Conservation (phyloP, 2,797 vertebrate species). For the Babyrousa celebensis region DNA sequence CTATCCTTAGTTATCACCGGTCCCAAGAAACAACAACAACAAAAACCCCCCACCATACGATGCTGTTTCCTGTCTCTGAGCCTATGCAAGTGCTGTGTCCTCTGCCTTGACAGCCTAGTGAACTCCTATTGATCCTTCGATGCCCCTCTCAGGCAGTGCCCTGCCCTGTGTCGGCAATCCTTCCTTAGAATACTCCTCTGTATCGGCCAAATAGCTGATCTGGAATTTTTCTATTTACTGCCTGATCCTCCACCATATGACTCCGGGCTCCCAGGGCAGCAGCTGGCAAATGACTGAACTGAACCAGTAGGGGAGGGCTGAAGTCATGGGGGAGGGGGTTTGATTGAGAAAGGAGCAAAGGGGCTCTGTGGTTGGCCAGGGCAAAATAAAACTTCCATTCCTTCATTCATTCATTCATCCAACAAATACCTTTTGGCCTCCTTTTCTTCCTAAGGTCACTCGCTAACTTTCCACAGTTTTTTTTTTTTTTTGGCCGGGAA, state of each 20-base stretch:
- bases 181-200: background rate
- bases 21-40: background rate
- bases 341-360: background rate
- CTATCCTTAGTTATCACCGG: background rate
- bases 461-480: background rate
- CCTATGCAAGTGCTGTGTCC: background rate
- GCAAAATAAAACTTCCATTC: background rate
- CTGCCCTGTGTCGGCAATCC: background rate
- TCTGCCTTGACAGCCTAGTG: background rate
- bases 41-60: background rate
- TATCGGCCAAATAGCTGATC: background rate
- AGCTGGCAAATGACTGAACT: background rate
- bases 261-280: background rate
- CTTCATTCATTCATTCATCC: background rate
- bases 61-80: slow-evolving; percentile 3
- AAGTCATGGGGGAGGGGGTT: background rate
- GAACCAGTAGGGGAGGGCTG: background rate
- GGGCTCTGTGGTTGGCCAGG: background rate
- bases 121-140: slow-evolving; percentile 72
- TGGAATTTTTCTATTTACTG: slow-evolving; percentile 10
- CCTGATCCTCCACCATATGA: background rate
- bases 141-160: slow-evolving; percentile 23
- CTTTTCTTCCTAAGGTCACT: background rate
- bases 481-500: no score
- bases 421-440: background rate